Conservation (phyloP, 2,113 vertebrate genomes). For the Rhadina sibilatrix region DNA sequence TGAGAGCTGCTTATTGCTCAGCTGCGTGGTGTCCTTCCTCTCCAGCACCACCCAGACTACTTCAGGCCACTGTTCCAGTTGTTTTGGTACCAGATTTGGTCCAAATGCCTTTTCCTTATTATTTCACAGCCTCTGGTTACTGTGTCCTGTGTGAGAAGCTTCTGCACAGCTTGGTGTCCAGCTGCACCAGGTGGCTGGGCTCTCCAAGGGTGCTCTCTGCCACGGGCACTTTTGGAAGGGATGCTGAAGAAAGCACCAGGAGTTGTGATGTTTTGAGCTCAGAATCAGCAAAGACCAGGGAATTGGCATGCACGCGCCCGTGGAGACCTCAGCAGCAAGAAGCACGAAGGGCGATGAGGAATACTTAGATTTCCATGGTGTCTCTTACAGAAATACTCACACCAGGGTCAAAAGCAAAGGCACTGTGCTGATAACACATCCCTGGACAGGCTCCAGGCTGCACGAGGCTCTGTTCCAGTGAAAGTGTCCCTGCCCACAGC, state of each 20-base stretch:
- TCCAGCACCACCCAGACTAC: background rate
- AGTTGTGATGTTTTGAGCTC: background rate
- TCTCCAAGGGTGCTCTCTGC: background rate
- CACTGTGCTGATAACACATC: background rate
- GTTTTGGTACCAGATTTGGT: background rate
- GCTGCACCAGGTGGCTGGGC: accelerated
- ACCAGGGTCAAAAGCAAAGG: background rate
- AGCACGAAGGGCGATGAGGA: background rate
- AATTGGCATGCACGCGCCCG: background rate
- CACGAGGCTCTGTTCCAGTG: background rate
- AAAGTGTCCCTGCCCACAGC: background rate
- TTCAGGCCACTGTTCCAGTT: background rate
- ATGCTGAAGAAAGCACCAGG: background rate
- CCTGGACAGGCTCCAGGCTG: background rate
- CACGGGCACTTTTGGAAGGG: too few species aligned
- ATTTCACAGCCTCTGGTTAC: background rate
- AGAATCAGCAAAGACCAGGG: background rate
- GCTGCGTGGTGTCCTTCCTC: accelerated
- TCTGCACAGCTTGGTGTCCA: background rate
- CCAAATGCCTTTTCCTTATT: background rate
- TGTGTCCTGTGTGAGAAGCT: background rate
- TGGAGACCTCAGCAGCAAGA: background rate
- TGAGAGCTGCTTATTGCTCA: background rate
- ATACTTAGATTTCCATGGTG: background rate
- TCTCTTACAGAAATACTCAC: accelerated